Evolutionary conservation across 2,888 invertebrate species (phyloP), one percentile per base, ranked within the genome.

Genomic region (Scelioninae gen. 1): DNA sequence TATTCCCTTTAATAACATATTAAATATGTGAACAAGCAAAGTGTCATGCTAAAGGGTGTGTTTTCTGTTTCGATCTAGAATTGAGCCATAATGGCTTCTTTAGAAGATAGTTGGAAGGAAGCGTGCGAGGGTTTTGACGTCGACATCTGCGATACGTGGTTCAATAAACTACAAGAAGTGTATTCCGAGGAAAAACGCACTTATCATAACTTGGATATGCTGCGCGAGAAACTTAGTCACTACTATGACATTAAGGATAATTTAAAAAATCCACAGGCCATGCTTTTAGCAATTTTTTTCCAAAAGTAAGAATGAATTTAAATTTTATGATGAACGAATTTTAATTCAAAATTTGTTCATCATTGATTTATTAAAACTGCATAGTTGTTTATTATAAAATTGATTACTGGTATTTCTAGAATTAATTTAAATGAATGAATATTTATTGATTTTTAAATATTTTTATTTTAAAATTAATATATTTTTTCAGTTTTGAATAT

Each of bases 281-380:
- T 94, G 10, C 90, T 93, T 8, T 90, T 94, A 66, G 94, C 94
- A 0, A 89, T 94, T 71, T 93, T 94, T 84, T 94, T 94, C 87
- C 94, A 94, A 86, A 94, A 94, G 94, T 94, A 91, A 91, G 93
- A 32, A 45, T 47, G 15, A 47, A 13, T 47, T 34, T 7, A 8
- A 8, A 7, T 34, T 34, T 34, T 34, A 7, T 34, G 34, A 8
- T 34, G 8, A 34, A n/a, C n/a, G n/a, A n/a, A n/a, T n/a, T n/a
- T n/a, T n/a, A n/a, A n/a, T n/a, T n/a, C n/a, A n/a, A n/a, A n/a
- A n/a, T n/a, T n/a, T n/a, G n/a, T n/a, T n/a, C n/a, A n/a, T n/a
- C n/a, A n/a, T n/a, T n/a, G n/a, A n/a, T n/a, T n/a, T n/a, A n/a
- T n/a, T n/a, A n/a, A n/a, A n/a, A n/a, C n/a, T n/a, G n/a, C n/a